Base-by-base conservation (phyloP, 2,888 invertebrate genomes). In the Latheticus oryzae region DNA sequence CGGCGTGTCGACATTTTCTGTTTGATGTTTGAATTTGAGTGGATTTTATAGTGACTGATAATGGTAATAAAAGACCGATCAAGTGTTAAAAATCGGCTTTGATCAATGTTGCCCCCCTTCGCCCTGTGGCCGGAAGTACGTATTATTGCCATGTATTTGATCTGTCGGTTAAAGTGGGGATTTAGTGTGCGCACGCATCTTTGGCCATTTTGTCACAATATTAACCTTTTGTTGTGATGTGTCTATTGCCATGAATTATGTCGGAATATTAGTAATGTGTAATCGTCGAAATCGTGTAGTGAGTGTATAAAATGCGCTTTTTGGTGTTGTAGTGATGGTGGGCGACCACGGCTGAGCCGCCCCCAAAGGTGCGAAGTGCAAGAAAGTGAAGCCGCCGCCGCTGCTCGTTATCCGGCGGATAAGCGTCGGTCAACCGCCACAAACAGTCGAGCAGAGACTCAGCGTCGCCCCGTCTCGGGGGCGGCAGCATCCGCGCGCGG, bases 191-290 rank as follows among this genome's bases (percentile, higher is more conserved):
- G 77, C 79, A 77, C 77, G 75, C 76, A 69, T 69, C 64, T 61
- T 66, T 74, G 70, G 77, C 78, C 78, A 78, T 79, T 78, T 79
- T 78, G 78, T 78, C 76, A 79, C 75, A 78, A 77, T 74, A 77
- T 76, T 78, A 78, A 78, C 77, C 78, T 78, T 78, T 78, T 78
- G 79, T 79, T 78, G 75, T 78, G 76, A 77, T 78, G 73, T 75
- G 75, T 76, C 71, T 74, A 74, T 70, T 70, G 67, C 63, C 66
- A 74, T 76, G 73, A 77, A 76, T 76, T 72, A 76, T 76, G 74
- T 73, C 65, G 61, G 67, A 74, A 73, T 74, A 72, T 72, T 40
- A 7, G 35, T 38, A 45, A n/a, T 33, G 30, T 42, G 32, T 48
- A 47, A 33, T 45, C 51, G 13, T 7, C 26, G 24, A 7, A 7